Evolutionary conservation across 2,797 vertebrate genomes (phyloP).

Genomic region (Australoheros facetus): DNA sequence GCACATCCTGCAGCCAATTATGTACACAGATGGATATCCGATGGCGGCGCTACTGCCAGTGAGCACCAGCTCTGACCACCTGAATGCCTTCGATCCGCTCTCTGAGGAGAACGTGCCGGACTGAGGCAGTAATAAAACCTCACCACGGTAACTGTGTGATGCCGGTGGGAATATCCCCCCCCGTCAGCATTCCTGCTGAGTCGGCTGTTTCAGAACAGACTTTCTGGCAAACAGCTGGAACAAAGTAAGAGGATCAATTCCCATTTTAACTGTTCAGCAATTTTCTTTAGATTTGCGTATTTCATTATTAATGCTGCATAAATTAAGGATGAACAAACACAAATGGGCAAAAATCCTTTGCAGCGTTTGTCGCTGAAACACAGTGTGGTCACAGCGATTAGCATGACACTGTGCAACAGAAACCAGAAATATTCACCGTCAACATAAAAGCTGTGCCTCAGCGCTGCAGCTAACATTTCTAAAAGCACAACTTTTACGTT

Average conservation of each 20-base stretch:
- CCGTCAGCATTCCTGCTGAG: neutral
- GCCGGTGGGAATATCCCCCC: rapidly evolving
- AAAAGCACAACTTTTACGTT: neutral
- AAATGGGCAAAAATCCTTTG: neutral
- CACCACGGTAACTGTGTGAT: rapidly evolving
- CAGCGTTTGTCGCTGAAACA: rapidly evolving
- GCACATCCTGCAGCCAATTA: neutral
- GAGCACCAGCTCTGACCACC: neutral
- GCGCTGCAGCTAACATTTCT: too few relatives aligned
- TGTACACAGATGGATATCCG: neutral
- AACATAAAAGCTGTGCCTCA: neutral
- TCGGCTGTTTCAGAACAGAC: too few relatives aligned
- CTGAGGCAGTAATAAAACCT: neutral
- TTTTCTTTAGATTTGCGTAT: rapidly evolving
- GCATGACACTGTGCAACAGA: neutral
- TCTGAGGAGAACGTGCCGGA: rapidly evolving
- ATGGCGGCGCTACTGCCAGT: neutral
- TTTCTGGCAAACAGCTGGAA: neutral
- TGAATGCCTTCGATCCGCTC: neutral
- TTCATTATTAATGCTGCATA: neutral
- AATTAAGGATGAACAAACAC: neutral
- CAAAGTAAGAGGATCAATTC: rapidly evolving
- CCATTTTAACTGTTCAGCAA: neutral
- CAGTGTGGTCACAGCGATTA: too few relatives aligned
- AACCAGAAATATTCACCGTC: neutral